phyloP scores from a whole-genome alignment of 2,113 vertebrate species.

The Halcyon malimbica region DNA sequence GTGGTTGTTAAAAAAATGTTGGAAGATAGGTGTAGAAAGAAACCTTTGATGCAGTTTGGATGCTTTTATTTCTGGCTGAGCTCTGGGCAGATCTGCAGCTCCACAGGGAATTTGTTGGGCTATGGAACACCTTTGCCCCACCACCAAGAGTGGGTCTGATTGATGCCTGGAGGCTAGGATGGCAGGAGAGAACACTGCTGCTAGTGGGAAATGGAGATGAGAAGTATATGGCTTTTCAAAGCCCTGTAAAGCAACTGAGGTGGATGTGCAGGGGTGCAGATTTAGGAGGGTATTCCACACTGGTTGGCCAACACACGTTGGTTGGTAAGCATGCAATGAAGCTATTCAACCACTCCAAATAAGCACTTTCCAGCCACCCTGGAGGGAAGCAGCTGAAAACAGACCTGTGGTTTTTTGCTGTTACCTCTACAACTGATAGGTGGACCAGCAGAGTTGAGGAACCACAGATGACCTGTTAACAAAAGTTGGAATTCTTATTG shows the following conservation, averaged over 20 bases:
- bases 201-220: neutral
- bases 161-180: neutral
- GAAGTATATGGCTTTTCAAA: neutral
- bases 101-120: fast-evolving
- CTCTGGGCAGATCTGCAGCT: neutral
- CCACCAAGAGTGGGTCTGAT: neutral
- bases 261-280: too few species aligned
- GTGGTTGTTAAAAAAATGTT: fast-evolving
- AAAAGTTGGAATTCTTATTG: neutral
- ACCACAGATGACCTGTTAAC: neutral
- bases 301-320: neutral
- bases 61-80: slow-evolving; percentile 48
- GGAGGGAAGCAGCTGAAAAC: neutral
- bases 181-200: neutral
- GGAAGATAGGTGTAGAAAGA: neutral
- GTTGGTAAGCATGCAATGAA: neutral
- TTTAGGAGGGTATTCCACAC: neutral
- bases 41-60: neutral
- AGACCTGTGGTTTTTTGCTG: neutral
- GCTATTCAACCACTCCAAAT: fast-evolving
- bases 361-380: neutral
- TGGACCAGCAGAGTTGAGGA: neutral
- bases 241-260: neutral
- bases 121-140: neutral
- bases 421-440: neutral